These are phyloP conservation scores for Fulmarus glacialis DNA, from an alignment of 2,113 vertebrate species.

Conservation along the genomic window DNA sequence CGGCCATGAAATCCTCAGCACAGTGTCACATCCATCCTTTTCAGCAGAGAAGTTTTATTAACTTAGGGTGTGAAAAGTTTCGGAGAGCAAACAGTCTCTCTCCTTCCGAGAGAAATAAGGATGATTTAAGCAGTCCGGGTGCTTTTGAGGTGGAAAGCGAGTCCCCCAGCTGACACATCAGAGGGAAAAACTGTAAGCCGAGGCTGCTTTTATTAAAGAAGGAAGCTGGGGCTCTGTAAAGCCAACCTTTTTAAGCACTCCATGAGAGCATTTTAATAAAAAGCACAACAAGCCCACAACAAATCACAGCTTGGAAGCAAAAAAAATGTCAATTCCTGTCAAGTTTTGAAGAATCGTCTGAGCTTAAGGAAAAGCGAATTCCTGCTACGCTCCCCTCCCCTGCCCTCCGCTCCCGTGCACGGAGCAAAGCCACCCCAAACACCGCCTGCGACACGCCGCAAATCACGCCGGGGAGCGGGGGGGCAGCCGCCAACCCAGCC, in stretches of 20 bases:
- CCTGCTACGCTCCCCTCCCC: not conserved
- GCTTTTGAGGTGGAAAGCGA: conserved; percentile 51
- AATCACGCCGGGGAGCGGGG: conserved; percentile 12
- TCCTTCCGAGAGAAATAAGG: conserved; percentile 67
- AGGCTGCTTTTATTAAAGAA: conserved; percentile 68
- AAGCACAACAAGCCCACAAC: conserved; percentile 69
- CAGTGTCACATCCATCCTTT: conserved; percentile 59
- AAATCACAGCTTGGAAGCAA: conserved; percentile 74
- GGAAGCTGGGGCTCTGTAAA: conserved; percentile 59
- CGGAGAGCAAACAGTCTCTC: conserved; percentile 46
- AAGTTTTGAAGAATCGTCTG: conserved; percentile 68
- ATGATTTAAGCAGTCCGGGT: conserved; percentile 73
- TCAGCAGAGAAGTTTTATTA: conserved; percentile 68
- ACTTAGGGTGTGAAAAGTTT: conserved; percentile 73
- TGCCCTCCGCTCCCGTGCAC: not conserved
- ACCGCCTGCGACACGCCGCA: conserved; percentile 20
- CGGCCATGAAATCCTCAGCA: conserved; percentile 61
- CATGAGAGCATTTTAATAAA: conserved; percentile 76
- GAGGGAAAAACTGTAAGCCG: conserved; percentile 64
- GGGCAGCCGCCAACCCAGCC: conserved; percentile 21
- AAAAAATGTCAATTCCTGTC: conserved; percentile 71
- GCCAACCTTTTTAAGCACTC: conserved; percentile 58
- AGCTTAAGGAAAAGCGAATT: conserved; percentile 75
- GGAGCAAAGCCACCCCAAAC: conserved; percentile 37
- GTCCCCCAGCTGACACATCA: conserved; percentile 68